Percentiles rank a stretch among this genome's conserved stretches.
phyloP scores from a whole-genome alignment of 1,140 invertebrate species.

The Zaprionus nigranus region DNA sequence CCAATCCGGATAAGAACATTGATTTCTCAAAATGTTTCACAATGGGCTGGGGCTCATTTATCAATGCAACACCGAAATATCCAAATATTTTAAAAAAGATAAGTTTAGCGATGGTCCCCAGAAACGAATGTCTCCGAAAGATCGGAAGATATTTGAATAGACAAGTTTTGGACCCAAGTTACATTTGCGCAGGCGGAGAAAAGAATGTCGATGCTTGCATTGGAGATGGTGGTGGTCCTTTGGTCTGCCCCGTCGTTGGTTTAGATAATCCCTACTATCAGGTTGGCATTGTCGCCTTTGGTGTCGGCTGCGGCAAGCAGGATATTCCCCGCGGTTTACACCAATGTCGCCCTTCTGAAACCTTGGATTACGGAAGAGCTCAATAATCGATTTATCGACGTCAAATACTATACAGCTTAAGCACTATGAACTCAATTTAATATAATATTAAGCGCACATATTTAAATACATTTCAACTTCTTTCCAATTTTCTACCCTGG shows the following conservation, averaged over 20 bases:
- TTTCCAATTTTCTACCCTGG: too few species aligned
- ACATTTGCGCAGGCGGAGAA: conserved; percentile 88
- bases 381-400: background rate
- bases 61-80: conserved; percentile 87
- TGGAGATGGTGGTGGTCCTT: conserved; percentile 90
- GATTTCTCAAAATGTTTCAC: conserved; percentile 87
- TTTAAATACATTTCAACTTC: background rate
- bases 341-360: conserved; percentile 88
- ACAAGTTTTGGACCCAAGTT: conserved; percentile 78
- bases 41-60: conserved; percentile 91
- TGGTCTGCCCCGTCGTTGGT: conserved; percentile 87
- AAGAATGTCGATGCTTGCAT: conserved; percentile 89
- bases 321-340: conserved; percentile 91
- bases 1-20: conserved; percentile 68
- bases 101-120: conserved; percentile 85
- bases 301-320: conserved; percentile 86
- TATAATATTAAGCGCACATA: background rate
- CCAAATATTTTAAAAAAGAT: conserved; percentile 88
- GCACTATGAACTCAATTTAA: background rate
- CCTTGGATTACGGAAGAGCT: conserved; percentile 87
- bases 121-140: conserved; percentile 78
- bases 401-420: conserved; percentile 15
- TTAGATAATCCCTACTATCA: conserved; percentile 86
- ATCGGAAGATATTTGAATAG: conserved; percentile 58
- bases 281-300: conserved; percentile 89